These are phyloP conservation scores for Drosophila setosimentum DNA, from an alignment of 2,888 invertebrate species.

Conservation along the genomic window DNA sequence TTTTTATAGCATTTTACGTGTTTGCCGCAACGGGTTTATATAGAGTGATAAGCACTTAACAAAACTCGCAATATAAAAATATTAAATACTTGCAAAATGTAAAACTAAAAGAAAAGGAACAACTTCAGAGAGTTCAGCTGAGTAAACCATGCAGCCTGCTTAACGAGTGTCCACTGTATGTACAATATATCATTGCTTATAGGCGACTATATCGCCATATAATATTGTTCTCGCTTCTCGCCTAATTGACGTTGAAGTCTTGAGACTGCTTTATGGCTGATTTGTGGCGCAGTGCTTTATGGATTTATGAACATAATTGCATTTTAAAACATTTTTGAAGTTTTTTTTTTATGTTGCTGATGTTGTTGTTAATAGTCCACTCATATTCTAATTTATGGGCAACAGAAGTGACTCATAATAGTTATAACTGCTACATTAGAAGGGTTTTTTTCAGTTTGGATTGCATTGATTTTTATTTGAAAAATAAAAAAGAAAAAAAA, in stretches of 20 bases:
- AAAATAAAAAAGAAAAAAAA: no score
- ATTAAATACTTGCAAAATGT: not conserved
- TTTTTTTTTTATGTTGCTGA: slow-evolving; percentile 50
- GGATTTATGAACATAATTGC: slow-evolving; percentile 77
- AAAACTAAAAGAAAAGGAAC: no score
- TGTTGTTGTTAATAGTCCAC: slow-evolving; percentile 46
- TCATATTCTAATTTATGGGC: slow-evolving; percentile 69
- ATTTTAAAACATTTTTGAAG: slow-evolving; percentile 59
- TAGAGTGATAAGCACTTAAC: not conserved
- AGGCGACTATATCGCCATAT: slow-evolving; percentile 13
- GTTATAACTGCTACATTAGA: slow-evolving; percentile 24
- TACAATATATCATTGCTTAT: not conserved
- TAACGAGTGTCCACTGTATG: not conserved
- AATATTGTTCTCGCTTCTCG: slow-evolving; percentile 23
- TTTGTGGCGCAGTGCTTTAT: slow-evolving; percentile 68
- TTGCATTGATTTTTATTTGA: slow-evolving; percentile 17
- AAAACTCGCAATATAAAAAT: not conserved
- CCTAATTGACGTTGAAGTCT: slow-evolving; percentile 62
- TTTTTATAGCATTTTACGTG: not conserved
- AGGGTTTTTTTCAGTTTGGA: slow-evolving; percentile 16
- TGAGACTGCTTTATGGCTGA: slow-evolving; percentile 60
- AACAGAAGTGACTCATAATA: slow-evolving; percentile 43
- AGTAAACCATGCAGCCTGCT: not conserved
- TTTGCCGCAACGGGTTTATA: no score
- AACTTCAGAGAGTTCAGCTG: not conserved